Evolutionary conservation across 2,797 vertebrate species (phyloP).

Genomic region (Lophotriccus pileatus): DNA sequence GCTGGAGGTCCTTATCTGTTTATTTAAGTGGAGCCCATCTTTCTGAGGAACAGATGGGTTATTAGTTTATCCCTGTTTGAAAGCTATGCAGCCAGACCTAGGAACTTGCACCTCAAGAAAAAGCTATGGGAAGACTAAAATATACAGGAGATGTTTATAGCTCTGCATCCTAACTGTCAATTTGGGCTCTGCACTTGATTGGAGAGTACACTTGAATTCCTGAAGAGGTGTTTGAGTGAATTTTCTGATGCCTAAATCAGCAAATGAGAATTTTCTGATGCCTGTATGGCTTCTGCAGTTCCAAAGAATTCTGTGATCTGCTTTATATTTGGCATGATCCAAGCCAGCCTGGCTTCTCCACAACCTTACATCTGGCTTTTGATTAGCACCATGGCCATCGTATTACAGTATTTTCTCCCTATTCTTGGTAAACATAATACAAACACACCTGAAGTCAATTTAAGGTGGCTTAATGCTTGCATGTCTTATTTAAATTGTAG

Average conservation of each 20-base stretch:
- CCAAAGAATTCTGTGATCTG: background rate
- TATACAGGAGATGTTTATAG: background rate
- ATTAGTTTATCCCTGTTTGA: background rate
- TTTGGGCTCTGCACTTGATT: background rate
- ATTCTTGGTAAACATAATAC: background rate
- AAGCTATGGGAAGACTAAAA: background rate
- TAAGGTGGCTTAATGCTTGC: background rate
- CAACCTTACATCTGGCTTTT: background rate
- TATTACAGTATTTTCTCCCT: background rate
- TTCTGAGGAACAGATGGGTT: background rate
- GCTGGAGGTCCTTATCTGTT: background rate
- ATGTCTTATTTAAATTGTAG: background rate
- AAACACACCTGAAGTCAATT: background rate
- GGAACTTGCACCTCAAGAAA: background rate
- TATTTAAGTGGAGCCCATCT: background rate
- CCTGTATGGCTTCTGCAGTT: background rate
- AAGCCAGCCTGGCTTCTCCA: background rate
- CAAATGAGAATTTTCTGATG: background rate
- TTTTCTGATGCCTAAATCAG: background rate
- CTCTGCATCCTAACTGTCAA: background rate
- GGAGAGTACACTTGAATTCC: background rate
- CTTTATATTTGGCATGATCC: background rate
- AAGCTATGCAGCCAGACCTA: background rate
- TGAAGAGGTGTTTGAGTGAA: background rate
- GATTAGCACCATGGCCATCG: background rate